Evolutionary conservation across 2,797 vertebrate genomes (phyloP), one percentile per base, ranked within the genome.

Genomic region (Amblyraja radiata): DNA sequence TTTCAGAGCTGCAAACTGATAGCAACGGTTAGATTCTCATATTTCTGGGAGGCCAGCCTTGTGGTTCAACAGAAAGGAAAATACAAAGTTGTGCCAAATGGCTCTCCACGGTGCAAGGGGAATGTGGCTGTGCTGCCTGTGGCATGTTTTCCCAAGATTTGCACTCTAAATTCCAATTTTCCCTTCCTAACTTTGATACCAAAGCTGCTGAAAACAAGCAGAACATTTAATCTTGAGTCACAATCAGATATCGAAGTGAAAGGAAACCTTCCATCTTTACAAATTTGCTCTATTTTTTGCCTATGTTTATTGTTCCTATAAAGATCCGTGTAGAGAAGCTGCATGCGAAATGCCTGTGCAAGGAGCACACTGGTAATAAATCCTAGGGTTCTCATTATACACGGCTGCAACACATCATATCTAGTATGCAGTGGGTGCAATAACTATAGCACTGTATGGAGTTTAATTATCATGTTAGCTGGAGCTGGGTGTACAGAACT

Each of bases 41-140:
- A 76, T 92, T 76, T 92, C 90, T 92, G 39, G 68, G 39, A 92
- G 71, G 90, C 90, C 36, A 54, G 36, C 90, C 36, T 73, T 76
- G 68, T 92, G 39, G 39, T 92, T 91, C 71, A 92, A n/a, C 68
- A 74, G 90, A 58, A 92, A 92, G 71, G 39, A 92, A 92, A 92
- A 76, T 71, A 92, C 71, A 76, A 58, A 92, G 3, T 71, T 28
- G 71, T 28, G 68, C 90, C 90, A 92, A 92, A 76, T 76, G 36
- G 39, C 90, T 73, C 90, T 76, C 73, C 13, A n/a, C 71, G 68
- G 68, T 73, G 71, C 71, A 76, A 58, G 54, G 90, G 71, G 71
- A 92, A 92, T 76, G 39, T 76, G 73, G 73, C 23, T 76, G 36
- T 76, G 65, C 90, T 74, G 71, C 71, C 90, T 92, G 90, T 92